Evolutionary conservation across 2,797 vertebrate genomes (phyloP), one percentile per base, ranked within the genome.

Genomic region (Sparidentex hasta): DNA sequence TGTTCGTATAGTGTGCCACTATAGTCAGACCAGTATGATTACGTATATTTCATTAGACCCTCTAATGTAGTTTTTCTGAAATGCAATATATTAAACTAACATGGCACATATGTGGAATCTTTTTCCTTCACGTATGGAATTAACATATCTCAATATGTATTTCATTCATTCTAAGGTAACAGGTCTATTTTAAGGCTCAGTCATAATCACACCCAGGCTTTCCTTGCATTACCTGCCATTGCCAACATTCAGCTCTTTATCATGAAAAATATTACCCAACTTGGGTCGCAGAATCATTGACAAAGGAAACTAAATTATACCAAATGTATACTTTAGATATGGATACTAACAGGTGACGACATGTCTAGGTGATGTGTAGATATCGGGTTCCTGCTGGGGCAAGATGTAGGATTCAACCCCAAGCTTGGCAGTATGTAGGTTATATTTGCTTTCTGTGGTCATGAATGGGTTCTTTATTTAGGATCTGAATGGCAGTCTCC

Each of bases 121-220:
- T 71, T 87, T 82, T 80, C 70, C 72, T 68, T 80, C 50, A 73
- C 83, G 77, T 78, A 84, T 86, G 66, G 84, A 86, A 54, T 82
- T 18, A 80, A 76, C 52, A 74, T 81, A 43, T 80, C 56, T 83
- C 67, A 70, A 63, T 47, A 80, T 82, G 69, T 70, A 82, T 77
- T 84, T 83, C 56, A 83, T 73, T 84, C 46, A 74, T 47, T 83
- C 74, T 87, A 52, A 74, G 79, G 78, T 74, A 84, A 81, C 70
- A 33, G 38, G 50, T 86, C 82, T 88, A 89, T 90, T 88, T 93
- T 83, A 85, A 81, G 84, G 50, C 72, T 73, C 25, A 68, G 27
- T 74, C 69, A 67, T 83, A 85, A 88, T 87, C 76, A 83, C 74
- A 78, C 57, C 56, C 84, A 87, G 83, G 71, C 63, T 74, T 79